These are phyloP conservation scores for Microtus oregoni DNA, from an alignment of 2,113 vertebrate species.

Conservation along the genomic window DNA sequence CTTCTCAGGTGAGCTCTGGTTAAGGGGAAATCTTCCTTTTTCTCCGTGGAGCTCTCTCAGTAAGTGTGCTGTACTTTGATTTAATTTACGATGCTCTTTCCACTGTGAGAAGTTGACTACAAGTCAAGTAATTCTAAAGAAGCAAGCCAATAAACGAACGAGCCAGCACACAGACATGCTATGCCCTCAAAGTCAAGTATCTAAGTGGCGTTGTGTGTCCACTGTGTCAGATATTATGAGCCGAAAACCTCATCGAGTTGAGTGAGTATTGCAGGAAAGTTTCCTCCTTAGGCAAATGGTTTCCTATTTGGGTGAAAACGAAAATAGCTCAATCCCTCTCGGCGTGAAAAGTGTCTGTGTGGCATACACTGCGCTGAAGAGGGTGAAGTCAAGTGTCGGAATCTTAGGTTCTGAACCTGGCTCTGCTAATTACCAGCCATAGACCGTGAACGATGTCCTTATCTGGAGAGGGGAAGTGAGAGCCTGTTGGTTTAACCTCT, in stretches of 20 bases:
- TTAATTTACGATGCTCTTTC: conserved; percentile 37
- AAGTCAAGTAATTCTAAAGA: conserved; percentile 31
- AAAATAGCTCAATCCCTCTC: conserved; percentile 87
- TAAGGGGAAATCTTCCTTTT: neutral
- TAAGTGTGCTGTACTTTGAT: neutral
- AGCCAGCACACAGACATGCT: neutral
- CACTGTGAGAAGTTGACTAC: conserved; percentile 11
- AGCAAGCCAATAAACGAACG: conserved; percentile 33
- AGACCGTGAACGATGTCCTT: conserved; percentile 5
- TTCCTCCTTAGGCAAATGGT: conserved; percentile 90
- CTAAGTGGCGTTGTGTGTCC: conserved; percentile 84
- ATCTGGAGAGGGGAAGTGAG: conserved; percentile 36
- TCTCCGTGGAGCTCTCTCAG: neutral
- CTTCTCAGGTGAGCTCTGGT: neutral
- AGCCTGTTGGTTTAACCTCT: neutral
- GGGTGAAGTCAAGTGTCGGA: conserved; percentile 84
- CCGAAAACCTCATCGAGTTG: conserved; percentile 91
- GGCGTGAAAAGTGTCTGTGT: conserved; percentile 88
- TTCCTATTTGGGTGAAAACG: conserved; percentile 85
- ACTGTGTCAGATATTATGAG: conserved; percentile 87
- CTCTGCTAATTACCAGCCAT: neutral
- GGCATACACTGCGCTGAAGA: conserved; percentile 86
- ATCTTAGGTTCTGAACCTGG: neutral
- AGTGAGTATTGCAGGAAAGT: conserved; percentile 90
- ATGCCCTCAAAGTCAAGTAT: conserved; percentile 42